Evolutionary conservation across 2,797 vertebrate species (phyloP).

Genomic region (Lophius americanus): DNA sequence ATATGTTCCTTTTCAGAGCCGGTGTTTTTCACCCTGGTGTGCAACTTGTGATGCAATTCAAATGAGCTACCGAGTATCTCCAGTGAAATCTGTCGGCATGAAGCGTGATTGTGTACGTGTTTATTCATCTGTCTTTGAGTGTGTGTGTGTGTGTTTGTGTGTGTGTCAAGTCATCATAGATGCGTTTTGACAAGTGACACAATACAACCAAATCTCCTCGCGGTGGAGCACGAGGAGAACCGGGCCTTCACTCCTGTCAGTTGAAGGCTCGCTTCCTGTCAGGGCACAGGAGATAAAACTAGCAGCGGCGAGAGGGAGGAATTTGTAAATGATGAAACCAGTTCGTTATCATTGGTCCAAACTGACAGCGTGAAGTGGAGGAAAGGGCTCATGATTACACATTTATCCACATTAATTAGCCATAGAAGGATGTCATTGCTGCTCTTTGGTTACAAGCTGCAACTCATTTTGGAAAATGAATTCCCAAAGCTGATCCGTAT

Average conservation of each 20-base stretch:
- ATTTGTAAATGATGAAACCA: slow-evolving; percentile 59
- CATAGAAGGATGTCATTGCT: slow-evolving; percentile 56
- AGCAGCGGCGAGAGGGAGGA: slow-evolving; percentile 33
- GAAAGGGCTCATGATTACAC: slow-evolving; percentile 40
- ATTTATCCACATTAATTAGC: slow-evolving; percentile 60
- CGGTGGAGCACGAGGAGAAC: slow-evolving; percentile 60
- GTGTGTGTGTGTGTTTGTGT: slow-evolving; percentile 16
- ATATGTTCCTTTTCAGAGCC: slow-evolving; percentile 48
- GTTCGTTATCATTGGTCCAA: slow-evolving; percentile 56
- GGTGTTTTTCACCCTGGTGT: slow-evolving; percentile 64
- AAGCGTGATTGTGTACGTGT: slow-evolving; percentile 50
- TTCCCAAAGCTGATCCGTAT: slow-evolving; percentile 10
- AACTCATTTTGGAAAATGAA: slow-evolving; percentile 18
- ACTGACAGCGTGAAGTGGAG: slow-evolving; percentile 51
- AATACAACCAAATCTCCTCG: slow-evolving; percentile 40
- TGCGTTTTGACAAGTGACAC: slow-evolving; percentile 74
- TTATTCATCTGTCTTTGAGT: slow-evolving; percentile 53
- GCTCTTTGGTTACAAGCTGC: slow-evolving; percentile 37
- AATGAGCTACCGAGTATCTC: slow-evolving; percentile 61
- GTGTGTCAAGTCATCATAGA: slow-evolving; percentile 58
- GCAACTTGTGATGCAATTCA: slow-evolving; percentile 67
- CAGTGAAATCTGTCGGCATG: slow-evolving; percentile 66
- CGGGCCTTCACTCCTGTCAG: slow-evolving; percentile 65
- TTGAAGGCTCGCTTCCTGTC: slow-evolving; percentile 52
- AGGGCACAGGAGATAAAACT: slow-evolving; percentile 62